Percentiles rank a stretch among this genome's conserved stretches.
Conservation (phyloP, 2,113 vertebrate species). For the Pogonocichla stellata region DNA sequence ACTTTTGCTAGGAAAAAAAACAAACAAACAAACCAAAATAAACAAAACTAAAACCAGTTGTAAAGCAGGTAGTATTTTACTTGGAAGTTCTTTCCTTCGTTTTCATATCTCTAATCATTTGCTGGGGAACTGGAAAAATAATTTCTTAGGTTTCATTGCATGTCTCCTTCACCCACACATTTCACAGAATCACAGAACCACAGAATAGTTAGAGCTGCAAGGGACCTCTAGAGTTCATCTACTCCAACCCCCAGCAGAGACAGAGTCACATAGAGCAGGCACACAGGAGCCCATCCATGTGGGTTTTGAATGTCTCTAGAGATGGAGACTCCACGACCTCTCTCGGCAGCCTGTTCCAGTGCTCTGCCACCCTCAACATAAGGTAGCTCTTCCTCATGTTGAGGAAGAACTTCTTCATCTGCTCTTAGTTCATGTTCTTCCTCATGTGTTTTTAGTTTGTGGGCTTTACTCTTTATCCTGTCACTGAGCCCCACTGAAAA, state of each 20-base stretch:
- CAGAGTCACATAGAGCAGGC: too few relatives aligned
- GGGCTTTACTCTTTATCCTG: not conserved
- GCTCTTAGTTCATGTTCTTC: not conserved
- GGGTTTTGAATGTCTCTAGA: not conserved
- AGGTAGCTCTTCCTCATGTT: not conserved
- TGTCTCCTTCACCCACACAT: not conserved
- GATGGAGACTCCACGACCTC: fast-evolving
- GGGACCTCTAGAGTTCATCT: too few relatives aligned
- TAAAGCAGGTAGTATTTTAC: not conserved
- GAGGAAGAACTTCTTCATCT: not conserved
- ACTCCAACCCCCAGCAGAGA: fast-evolving
- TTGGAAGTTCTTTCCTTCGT: not conserved
- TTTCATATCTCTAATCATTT: not conserved
- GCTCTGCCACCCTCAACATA: not conserved
- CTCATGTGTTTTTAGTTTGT: not conserved
- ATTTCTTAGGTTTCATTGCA: not conserved
- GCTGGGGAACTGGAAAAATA: not conserved
- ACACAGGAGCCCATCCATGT: not conserved
- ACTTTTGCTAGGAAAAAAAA: not conserved
- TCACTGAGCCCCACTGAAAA: not conserved
- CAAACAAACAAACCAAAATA: too few relatives aligned
- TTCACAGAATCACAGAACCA: not conserved
- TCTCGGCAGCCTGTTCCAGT: not conserved
- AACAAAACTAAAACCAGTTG: fast-evolving
- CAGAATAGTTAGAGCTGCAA: not conserved